Base-by-base conservation (phyloP, 1,140 invertebrate genomes). In the Acarapis woodi region DNA sequence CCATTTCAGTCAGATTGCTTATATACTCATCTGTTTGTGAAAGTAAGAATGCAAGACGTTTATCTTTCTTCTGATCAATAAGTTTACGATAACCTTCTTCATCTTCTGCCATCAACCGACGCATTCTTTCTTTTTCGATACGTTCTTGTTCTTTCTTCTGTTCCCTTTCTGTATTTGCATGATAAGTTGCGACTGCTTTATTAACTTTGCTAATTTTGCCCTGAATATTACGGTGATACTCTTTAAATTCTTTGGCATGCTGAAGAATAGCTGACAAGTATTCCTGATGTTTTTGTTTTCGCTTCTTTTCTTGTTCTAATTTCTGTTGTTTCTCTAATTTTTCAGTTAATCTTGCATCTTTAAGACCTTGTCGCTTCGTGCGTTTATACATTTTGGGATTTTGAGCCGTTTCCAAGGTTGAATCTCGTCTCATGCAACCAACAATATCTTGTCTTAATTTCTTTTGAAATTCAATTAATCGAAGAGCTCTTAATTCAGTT, bases 41-140 rank as follows among this genome's bases (percentile, higher is more conserved):
- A 10, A 99, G 62, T 21, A 99, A 62, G 64, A 93, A 96, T 15
- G 88, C 88, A 46, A 99, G 61, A 36, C 90, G 71, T 56, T 93
- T 90, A 58, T 99, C 90, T 68, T 99, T 99, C 67, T 99, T 96
- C 54, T 99, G 85, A 70, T 99, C 90, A 51, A 99, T 93, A 30
- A 99, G 67, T 57, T 96, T 94, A 45, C 90, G 58, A 49, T 67
- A 69, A 38, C 78, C 78, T 55, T 85, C 78, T 62, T 85, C 79
- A 57, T 85, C 78, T 53, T 85, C 77, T 23, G 78, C 83, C 87
- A 99, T 99, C 22, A 99, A 63, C 48, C 80, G 70, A 37, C 80
- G 63, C 82, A 97, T 88, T 68, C 90, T 75, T 56, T 94, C 87
- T 53, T 96, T 94, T 54, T 97, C 90, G 29, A 94, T 85, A 41